These are phyloP conservation scores for Poicephalus meyeri DNA, from an alignment of 2,113 vertebrate species.

Conservation along the genomic window DNA sequence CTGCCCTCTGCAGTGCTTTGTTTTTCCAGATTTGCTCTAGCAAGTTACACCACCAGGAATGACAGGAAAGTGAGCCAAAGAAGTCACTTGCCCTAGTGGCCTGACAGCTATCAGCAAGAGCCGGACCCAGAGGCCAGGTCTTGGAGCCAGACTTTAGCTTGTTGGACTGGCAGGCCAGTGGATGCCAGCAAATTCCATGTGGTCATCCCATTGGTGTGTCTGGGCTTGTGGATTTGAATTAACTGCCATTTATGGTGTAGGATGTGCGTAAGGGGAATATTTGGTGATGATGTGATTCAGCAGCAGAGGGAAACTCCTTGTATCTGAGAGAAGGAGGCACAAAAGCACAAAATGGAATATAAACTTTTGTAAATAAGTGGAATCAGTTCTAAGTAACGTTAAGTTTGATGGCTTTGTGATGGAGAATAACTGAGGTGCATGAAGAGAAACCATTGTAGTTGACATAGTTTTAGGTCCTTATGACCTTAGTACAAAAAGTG, in stretches of 20 bases:
- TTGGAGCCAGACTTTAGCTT: not conserved
- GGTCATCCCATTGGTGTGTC: not conserved
- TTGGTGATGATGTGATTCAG: not conserved
- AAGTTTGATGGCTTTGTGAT: too few relatives aligned
- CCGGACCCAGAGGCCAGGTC: not conserved
- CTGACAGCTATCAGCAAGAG: not conserved
- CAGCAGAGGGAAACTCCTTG: not conserved
- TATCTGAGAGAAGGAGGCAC: not conserved
- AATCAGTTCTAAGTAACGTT: too few relatives aligned
- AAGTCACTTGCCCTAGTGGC: not conserved
- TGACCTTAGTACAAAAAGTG: too few relatives aligned
- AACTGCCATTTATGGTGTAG: not conserved
- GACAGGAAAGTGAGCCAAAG: not conserved
- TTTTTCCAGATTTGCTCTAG: not conserved
- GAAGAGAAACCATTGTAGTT: too few relatives aligned
- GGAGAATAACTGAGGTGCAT: too few relatives aligned
- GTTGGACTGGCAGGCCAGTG: not conserved
- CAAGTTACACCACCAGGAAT: not conserved
- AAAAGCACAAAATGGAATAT: too few relatives aligned
- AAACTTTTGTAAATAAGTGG: too few relatives aligned
- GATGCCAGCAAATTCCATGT: not conserved
- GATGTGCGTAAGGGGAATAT: not conserved
- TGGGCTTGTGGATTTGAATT: not conserved
- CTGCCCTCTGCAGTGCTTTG: not conserved
- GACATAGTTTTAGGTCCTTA: too few relatives aligned